Evolutionary conservation across 1,140 invertebrate genomes (phyloP).

Genomic region (Pissodes strobi): DNA sequence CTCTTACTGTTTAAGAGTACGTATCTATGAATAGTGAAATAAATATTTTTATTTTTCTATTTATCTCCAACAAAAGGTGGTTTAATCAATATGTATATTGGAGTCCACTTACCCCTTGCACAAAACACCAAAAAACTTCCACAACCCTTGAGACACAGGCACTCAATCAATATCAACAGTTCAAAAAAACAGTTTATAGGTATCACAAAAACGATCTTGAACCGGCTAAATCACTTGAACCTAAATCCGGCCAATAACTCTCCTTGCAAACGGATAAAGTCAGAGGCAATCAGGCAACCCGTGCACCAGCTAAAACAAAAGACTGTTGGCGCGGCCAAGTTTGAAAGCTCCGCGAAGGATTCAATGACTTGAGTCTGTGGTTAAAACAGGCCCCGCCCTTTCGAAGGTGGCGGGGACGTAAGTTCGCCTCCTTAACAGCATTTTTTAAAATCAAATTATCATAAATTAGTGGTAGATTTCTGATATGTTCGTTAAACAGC

Average conservation of each 20-base stretch:
- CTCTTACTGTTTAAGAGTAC: too few species aligned
- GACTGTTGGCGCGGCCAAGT: slow-evolving; percentile 12
- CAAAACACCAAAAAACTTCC: too few species aligned
- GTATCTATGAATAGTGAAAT: too few species aligned
- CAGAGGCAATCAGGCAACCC: neutral
- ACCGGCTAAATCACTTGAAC: too few species aligned
- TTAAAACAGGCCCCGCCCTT: slow-evolving; percentile 39
- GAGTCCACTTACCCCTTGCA: too few species aligned
- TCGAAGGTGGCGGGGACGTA: slow-evolving; percentile 17
- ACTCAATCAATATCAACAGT: too few species aligned
- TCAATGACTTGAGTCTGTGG: slow-evolving; percentile 18
- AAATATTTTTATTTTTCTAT: too few species aligned
- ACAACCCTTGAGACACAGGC: too few species aligned
- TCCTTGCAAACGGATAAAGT: neutral
- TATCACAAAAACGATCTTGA: too few species aligned
- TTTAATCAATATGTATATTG: too few species aligned
- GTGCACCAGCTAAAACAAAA: slow-evolving; percentile 22
- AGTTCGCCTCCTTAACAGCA: slow-evolving; percentile 37
- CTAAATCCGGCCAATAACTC: neutral
- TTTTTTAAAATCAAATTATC: slow-evolving; percentile 49
- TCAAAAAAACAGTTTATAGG: too few species aligned
- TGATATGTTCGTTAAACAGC: slow-evolving; percentile 41
- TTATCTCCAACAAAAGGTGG: too few species aligned
- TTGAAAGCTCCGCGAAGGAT: slow-evolving; percentile 9
- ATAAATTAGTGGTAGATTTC: slow-evolving; percentile 50